Evolutionary conservation across 1,140 invertebrate species (phyloP), one percentile per base, ranked within the genome.

Genomic region (Drosophila santomea): DNA sequence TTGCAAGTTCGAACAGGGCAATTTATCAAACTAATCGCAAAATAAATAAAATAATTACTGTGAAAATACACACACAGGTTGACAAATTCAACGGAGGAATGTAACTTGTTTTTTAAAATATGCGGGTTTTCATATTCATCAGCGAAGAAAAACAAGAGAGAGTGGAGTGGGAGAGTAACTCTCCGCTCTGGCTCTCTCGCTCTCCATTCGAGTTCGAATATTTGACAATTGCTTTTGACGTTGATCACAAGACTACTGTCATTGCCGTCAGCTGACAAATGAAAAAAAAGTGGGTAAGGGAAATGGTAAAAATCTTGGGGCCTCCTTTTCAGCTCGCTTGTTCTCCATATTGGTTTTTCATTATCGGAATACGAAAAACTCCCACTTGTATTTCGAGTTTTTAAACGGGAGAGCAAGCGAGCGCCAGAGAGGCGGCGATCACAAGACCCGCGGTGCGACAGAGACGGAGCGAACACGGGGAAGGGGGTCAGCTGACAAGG

Each of bases 211-310:
- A 89, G 58, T 71, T 89, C 85, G 85, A 89, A 90, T 63, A 78
- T 85, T 79, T 89, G 83, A 88, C 83, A 88, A 88, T 69, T 79
- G 69, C 56, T 39, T 84, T 88, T 88, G 85, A 89, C 85, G 85
- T 85, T 73, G 85, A 89, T 89, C 85, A 71, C 63, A 71, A 71
- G 85, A 89, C 85, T 85, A 67, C 77, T 88, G 84, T 88, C 82
- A 85, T 64, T 80, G 77, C 56, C 60, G 82, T 86, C 84, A 88
- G 84, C 84, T 89, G 84, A 89, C 84, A 80, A 88, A 71, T 66
- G 62, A 83, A 74, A 78, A 32, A 74, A 71, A 72, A 77, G 66
- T 36, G 66, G 74, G 54, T 35, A 20, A 8, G 15, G 36, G 41
- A 52, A 69, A 73, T 69, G 52, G 15, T 25, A 54, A 47, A 20